Evolutionary conservation across 1,140 invertebrate genomes (phyloP).

Genomic region (Trigoniulus corallinus): DNA sequence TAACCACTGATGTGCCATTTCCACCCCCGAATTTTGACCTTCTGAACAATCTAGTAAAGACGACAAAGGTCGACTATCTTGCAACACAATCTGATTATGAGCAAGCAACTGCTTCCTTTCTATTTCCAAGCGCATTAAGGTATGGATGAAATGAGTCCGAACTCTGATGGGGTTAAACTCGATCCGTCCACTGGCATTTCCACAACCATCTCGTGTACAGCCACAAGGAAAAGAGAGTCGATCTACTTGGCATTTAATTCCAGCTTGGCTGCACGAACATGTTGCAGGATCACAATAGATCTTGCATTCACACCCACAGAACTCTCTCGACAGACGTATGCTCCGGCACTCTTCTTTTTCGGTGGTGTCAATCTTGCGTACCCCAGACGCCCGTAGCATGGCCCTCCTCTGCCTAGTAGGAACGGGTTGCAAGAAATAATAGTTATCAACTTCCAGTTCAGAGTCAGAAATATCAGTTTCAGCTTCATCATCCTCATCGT

Average conservation of each 20-base stretch:
- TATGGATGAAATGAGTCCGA: conserved; percentile 93
- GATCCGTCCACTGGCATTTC: conserved; percentile 76
- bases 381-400: conserved; percentile 68
- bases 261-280: conserved; percentile 81
- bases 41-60: no score
- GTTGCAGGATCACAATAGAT: conserved; percentile 85
- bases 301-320: conserved; percentile 90
- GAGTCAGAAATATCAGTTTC: conserved; percentile 64
- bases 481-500: conserved; percentile 33
- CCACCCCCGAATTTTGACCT: no score
- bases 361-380: conserved; percentile 77
- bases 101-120: conserved; percentile 52
- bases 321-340: conserved; percentile 78
- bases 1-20: no score
- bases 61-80: no score
- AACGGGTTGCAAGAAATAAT: conserved; percentile 79
- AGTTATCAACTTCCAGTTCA: conserved; percentile 74
- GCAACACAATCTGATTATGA: neutral
- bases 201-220: conserved; percentile 84
- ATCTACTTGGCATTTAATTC: conserved; percentile 95
- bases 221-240: conserved; percentile 90
- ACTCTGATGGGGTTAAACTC: conserved; percentile 93
- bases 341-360: conserved; percentile 91
- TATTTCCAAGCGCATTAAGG: conserved; percentile 80
- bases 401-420: conserved; percentile 75